Percentiles rank a stretch among this genome's conserved stretches.
phyloP scores from a whole-genome alignment of 2,888 invertebrate genomes.

The Drosophila cognata region DNA sequence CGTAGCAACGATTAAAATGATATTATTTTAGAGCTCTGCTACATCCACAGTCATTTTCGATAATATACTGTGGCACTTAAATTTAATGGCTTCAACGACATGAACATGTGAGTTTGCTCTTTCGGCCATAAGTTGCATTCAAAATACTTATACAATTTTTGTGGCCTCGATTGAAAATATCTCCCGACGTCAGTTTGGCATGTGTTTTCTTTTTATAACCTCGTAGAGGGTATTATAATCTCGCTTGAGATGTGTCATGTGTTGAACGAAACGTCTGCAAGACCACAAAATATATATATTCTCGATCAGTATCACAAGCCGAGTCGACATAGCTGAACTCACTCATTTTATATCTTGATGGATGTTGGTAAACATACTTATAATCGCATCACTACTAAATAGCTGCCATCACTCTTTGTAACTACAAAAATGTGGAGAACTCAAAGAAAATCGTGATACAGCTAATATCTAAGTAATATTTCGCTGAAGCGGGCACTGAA shows the following conservation, averaged over 20 bases:
- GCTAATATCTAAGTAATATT: background rate
- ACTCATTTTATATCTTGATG: background rate
- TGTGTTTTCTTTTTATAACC: conserved; percentile 7
- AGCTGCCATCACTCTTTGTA: background rate
- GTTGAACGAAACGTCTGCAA: background rate
- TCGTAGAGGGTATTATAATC: background rate
- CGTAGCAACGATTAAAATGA: background rate
- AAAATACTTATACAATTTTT: conserved; percentile 9
- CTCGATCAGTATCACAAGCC: background rate
- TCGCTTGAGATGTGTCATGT: background rate
- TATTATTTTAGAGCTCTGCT: background rate
- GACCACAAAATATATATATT: background rate
- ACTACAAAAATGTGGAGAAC: background rate
- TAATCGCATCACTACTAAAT: background rate
- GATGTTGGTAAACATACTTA: background rate
- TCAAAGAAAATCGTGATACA: background rate
- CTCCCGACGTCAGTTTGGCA: conserved; percentile 21
- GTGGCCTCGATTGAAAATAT: conserved; percentile 21
- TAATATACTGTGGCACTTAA: conserved; percentile 12
- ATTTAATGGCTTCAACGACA: conserved; percentile 19
- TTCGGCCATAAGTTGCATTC: conserved; percentile 1
- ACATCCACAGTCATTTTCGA: background rate
- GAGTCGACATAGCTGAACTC: background rate
- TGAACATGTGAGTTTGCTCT: conserved; percentile 13
- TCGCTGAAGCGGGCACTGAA: background rate